Percentiles rank a stretch among this genome's conserved stretches.
Conservation (phyloP, 1,140 invertebrate species). For the Octopus bimaculoides region DNA sequence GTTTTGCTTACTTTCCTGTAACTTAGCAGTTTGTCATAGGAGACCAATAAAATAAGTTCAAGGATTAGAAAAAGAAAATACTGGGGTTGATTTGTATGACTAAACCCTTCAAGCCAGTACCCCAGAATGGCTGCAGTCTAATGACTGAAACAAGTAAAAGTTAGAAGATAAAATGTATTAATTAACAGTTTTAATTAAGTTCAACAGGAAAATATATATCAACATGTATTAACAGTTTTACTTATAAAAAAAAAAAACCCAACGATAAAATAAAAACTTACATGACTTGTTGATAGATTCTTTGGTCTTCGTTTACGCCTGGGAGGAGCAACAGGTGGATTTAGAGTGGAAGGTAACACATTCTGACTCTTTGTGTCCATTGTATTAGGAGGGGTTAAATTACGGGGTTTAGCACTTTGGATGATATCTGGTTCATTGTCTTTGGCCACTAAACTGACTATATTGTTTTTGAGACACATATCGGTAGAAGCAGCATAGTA, state of each 20-base stretch:
- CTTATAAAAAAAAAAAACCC: neutral
- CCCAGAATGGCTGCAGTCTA: too few relatives aligned
- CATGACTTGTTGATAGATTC: slow-evolving; percentile 46
- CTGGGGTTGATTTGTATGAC: too few relatives aligned
- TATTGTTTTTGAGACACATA: neutral
- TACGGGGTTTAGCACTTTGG: slow-evolving; percentile 78
- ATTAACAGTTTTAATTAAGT: too few relatives aligned
- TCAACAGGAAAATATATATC: too few relatives aligned
- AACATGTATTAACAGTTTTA: neutral
- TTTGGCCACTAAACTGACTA: neutral
- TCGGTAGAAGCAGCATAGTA: neutral
- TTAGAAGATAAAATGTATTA: too few relatives aligned
- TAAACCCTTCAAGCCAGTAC: too few relatives aligned
- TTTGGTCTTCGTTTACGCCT: slow-evolving; percentile 75
- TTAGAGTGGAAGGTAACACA: slow-evolving; percentile 38
- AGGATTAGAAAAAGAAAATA: too few relatives aligned
- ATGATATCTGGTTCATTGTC: slow-evolving; percentile 83
- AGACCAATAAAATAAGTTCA: too few relatives aligned
- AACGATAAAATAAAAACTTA: neutral
- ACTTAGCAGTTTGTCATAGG: too few relatives aligned
- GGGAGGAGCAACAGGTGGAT: slow-evolving; percentile 75
- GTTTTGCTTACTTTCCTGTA: too few relatives aligned
- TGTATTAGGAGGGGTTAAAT: slow-evolving; percentile 36
- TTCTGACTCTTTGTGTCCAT: slow-evolving; percentile 65
- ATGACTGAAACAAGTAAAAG: too few relatives aligned